Percentiles rank a stretch among this genome's conserved stretches.
phyloP scores from a whole-genome alignment of 2,888 invertebrate genomes.

The Ennomos fuscantarius region DNA sequence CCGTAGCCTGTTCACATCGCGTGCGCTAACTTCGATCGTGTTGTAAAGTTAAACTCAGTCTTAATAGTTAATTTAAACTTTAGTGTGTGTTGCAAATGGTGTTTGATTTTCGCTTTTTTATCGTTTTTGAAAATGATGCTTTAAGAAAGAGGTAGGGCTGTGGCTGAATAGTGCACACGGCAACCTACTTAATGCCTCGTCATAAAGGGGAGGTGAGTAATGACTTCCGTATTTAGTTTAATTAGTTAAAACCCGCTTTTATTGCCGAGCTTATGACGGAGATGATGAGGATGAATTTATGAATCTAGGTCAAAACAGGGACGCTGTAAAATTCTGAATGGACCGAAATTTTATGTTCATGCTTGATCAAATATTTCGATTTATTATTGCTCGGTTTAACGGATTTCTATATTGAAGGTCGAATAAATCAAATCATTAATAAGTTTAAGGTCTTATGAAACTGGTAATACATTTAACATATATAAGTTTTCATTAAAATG shows the following conservation, averaged over 20 bases:
- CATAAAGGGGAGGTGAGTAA: slow-evolving; percentile 71
- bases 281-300: slow-evolving; percentile 21
- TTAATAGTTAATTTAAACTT: slow-evolving; percentile 23
- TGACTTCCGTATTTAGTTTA: slow-evolving; percentile 51
- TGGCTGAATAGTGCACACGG: slow-evolving; percentile 67
- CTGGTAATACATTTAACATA: too few species aligned
- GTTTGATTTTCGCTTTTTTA: slow-evolving; percentile 38
- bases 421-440: too few species aligned
- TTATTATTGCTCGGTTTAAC: too few species aligned
- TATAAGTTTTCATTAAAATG: not conserved
- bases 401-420: too few species aligned
- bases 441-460: too few species aligned
- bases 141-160: slow-evolving; percentile 57
- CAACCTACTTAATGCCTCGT: slow-evolving; percentile 72
- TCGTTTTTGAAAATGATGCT: slow-evolving; percentile 25
- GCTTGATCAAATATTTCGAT: too few species aligned
- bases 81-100: slow-evolving; percentile 37
- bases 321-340: slow-evolving; percentile 16
- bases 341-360: slow-evolving; percentile 15
- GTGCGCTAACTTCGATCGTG: slow-evolving; percentile 30
- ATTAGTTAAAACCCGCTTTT: slow-evolving; percentile 30
- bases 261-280: slow-evolving; percentile 14
- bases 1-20: slow-evolving; percentile 42
- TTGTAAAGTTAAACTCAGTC: slow-evolving; percentile 15
- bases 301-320: slow-evolving; percentile 19